Evolutionary conservation across 2,888 invertebrate genomes (phyloP).

Genomic region (Rotaria sp.): DNA sequence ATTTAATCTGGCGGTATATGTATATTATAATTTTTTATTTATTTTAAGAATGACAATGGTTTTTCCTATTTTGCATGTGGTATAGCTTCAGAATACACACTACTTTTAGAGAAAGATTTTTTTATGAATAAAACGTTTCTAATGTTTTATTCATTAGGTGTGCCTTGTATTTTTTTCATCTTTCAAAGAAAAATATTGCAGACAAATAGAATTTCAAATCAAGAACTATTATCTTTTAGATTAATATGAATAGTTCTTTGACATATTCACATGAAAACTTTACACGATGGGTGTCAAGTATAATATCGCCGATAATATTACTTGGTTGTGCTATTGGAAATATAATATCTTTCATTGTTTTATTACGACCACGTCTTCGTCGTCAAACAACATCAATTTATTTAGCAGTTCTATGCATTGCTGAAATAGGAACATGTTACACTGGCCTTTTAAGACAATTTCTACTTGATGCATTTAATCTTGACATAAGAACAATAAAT

Average conservation of each 20-base stretch:
- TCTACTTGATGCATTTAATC: slow-evolving; percentile 1
- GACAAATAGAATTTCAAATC: no score
- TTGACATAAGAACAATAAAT: neutral
- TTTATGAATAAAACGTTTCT: no score
- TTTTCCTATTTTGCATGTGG: no score
- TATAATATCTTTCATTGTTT: neutral
- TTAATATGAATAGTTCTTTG: neutral
- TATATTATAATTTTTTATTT: no score
- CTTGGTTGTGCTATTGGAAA: neutral
- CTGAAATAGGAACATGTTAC: slow-evolving; percentile 12
- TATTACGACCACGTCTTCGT: neutral
- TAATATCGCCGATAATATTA: neutral
- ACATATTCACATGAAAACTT: neutral
- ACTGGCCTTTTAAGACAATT: slow-evolving; percentile 13
- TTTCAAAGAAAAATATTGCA: no score
- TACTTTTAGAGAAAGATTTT: no score
- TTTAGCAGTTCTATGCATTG: slow-evolving; percentile 2
- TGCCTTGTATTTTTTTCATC: no score
- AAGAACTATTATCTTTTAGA: neutral
- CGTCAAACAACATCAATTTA: slow-evolving; percentile 13
- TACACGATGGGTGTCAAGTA: neutral
- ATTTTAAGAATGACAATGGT: no score
- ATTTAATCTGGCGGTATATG: no score
- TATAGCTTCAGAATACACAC: no score
- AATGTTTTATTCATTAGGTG: no score